Base-by-base conservation (phyloP, 23 tunicate species). In the Clavelina lepadiformis region DNA sequence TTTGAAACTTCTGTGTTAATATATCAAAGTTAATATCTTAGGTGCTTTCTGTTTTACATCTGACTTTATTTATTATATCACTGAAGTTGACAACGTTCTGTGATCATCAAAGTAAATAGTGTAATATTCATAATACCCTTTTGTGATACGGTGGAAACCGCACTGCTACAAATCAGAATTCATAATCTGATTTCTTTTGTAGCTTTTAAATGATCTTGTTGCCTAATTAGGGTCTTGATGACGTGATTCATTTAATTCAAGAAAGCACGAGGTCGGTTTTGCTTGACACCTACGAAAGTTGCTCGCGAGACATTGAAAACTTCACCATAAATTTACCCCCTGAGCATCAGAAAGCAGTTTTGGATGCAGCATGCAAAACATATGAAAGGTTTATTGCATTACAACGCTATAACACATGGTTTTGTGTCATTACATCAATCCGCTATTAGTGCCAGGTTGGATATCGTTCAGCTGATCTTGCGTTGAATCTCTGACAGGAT, bases 241-340 rank as follows among this genome's bases (percentile, higher is more conserved):
- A 74, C 55, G 46, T 74, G 0, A 55, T 82, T 75, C 33, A 64
- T 46, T 5, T 82, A n/a, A 73, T 82, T 69, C 75, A 82, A 67
- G 74, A 65, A 46, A 81, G 79, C 73, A 22, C 53, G 0, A 54
- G 67, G 13, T 38, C 37, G 20, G 4, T 71, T 35, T 21, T 71
- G 3, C 67, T 38, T n/a, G 21, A 30, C 41, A 35, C 35, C 2
- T 22, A 2, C 38, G 55, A 28, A 5, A 71, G 62, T 25, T 70
- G 72, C 36, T 25, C 3, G 13, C 51, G 4, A n/a, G 82, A 77
- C 35, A 47, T 44, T 13, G 33, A 41, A 3, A 26, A 53, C 5
- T 52, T 50, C 22, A 47, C 46, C 22, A 50, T 63, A 31, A 35
- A 75, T 22, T 23, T 47, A 2, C 34, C 71, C 27, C 41, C 19